Conservation (phyloP, 1,140 invertebrate genomes). For the Radopholus similis region DNA sequence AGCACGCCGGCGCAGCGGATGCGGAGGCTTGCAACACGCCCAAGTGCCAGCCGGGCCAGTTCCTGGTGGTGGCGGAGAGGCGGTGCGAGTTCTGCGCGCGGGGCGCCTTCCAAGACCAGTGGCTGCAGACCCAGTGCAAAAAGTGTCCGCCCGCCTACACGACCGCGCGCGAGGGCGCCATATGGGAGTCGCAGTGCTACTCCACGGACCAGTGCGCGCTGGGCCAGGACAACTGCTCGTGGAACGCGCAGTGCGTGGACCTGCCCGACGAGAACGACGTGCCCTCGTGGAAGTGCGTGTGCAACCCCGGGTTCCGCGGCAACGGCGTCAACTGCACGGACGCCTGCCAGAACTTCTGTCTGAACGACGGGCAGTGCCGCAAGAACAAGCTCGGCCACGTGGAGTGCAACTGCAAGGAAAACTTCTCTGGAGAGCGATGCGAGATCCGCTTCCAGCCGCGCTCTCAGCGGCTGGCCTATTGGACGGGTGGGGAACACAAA, state of each 20-base stretch:
- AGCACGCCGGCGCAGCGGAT: slow-evolving; percentile 73
- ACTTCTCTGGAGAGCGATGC: slow-evolving; percentile 55
- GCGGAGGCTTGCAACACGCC: slow-evolving; percentile 71
- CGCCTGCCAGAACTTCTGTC: slow-evolving; percentile 79
- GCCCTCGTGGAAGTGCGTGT: slow-evolving; percentile 81
- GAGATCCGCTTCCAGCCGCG: slow-evolving; percentile 52
- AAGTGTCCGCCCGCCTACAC: slow-evolving; percentile 83
- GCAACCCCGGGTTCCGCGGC: slow-evolving; percentile 86
- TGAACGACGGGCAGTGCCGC: slow-evolving; percentile 83
- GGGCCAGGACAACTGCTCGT: slow-evolving; percentile 60
- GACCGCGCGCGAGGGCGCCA: slow-evolving; percentile 43
- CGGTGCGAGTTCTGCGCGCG: slow-evolving; percentile 82
- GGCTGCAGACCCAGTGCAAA: slow-evolving; percentile 80
- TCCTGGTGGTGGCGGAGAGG: slow-evolving; percentile 76
- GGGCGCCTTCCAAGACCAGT: slow-evolving; percentile 84
- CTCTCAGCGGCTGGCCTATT: slow-evolving; percentile 35
- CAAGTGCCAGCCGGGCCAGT: slow-evolving; percentile 68
- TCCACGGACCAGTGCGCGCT: slow-evolving; percentile 60
- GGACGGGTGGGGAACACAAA: not conserved
- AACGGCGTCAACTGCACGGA: slow-evolving; percentile 67
- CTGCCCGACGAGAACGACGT: slow-evolving; percentile 81
- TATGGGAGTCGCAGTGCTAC: slow-evolving; percentile 56
- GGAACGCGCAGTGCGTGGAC: slow-evolving; percentile 76
- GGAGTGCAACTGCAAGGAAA: slow-evolving; percentile 57
- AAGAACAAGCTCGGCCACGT: slow-evolving; percentile 68